phyloP scores from a whole-genome alignment of 2,113 vertebrate genomes.

The Leptodactylus fuscus region DNA sequence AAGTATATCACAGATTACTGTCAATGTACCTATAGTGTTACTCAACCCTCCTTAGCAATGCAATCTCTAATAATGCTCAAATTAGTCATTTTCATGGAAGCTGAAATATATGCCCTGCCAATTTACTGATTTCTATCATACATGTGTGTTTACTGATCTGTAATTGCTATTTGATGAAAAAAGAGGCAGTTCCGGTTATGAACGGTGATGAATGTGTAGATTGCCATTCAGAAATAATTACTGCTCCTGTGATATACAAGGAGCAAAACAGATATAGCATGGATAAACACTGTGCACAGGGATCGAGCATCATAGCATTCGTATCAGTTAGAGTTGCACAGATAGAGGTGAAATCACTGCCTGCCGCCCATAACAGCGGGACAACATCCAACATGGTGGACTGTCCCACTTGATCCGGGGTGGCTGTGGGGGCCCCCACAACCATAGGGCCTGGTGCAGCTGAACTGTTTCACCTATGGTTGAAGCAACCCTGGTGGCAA shows the following conservation, averaged over 20 bases:
- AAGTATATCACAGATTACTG: background rate
- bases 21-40: background rate
- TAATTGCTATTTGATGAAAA: slow-evolving; percentile 22
- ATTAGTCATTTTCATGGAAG: background rate
- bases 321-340: too few species aligned
- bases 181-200: too few species aligned
- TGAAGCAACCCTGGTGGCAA: too few species aligned
- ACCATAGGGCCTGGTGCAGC: too few species aligned
- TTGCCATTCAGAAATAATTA: slow-evolving; percentile 22
- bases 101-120: background rate
- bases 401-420: too few species aligned
- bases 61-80: background rate
- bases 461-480: too few species aligned
- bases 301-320: too few species aligned
- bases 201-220: background rate
- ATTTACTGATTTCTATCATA: background rate
- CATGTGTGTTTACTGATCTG: slow-evolving; percentile 8
- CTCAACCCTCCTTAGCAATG: background rate
- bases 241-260: background rate
- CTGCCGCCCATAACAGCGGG: too few species aligned
- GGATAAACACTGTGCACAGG: background rate
- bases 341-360: too few species aligned
- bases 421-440: too few species aligned
- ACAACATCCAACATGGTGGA: too few species aligned
- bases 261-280: background rate